Percentiles rank a stretch among this genome's conserved stretches.
Conservation (phyloP, 2,888 invertebrate species). For the Sinohyriopsis cumingii region DNA sequence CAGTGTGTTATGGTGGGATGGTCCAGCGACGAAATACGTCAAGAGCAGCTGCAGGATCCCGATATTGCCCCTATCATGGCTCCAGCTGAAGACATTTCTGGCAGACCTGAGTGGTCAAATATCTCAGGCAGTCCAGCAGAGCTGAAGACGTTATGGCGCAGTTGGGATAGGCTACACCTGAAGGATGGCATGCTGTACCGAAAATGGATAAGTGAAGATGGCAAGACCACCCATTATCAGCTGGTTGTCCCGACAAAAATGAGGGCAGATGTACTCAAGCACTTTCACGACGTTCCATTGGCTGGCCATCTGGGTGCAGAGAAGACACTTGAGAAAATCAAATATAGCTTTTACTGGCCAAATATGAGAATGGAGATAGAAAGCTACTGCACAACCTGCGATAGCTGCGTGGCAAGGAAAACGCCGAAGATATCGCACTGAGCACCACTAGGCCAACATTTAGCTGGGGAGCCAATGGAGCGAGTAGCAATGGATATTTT, state of each 20-base stretch:
- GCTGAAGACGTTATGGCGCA: neutral
- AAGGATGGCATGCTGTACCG: neutral
- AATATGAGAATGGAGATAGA: conserved; percentile 1
- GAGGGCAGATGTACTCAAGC: neutral
- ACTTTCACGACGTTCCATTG: conserved; percentile 11
- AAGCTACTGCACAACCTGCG: conserved; percentile 13
- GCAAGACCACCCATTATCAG: neutral
- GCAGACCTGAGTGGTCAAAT: neutral
- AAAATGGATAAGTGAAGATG: neutral
- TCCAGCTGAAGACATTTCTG: neutral
- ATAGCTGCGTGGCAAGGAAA: conserved; percentile 8
- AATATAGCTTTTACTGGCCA: conserved; percentile 5
- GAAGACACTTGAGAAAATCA: conserved; percentile 5
- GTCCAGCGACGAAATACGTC: neutral
- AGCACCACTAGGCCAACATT: conserved; percentile 8
- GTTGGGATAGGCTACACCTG: conserved; percentile 1
- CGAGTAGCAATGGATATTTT: conserved; percentile 10
- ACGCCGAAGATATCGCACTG: neutral
- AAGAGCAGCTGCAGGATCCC: neutral
- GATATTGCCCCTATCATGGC: neutral
- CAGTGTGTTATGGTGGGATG: neutral
- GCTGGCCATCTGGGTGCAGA: conserved; percentile 12
- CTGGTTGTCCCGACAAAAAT: conserved; percentile 4
- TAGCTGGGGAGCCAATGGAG: conserved; percentile 12
- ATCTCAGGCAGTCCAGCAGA: neutral